Conservation (phyloP, 2,797 vertebrate genomes). For the Triplophysa bombifrons region DNA sequence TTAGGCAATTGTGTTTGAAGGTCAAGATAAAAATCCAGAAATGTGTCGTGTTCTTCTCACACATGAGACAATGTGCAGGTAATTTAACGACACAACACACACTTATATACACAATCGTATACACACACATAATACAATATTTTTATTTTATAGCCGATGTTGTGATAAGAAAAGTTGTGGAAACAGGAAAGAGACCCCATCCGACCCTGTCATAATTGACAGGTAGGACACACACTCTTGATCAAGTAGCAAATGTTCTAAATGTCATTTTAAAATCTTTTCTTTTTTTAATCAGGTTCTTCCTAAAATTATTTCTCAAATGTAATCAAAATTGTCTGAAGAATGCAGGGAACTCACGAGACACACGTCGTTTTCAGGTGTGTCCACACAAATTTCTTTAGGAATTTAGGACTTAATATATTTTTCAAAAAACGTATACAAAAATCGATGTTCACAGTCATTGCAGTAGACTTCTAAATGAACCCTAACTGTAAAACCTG, state of each 20-base stretch:
- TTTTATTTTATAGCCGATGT: slow-evolving; percentile 23
- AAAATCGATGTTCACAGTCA: background rate
- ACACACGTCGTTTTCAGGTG: slow-evolving; percentile 41
- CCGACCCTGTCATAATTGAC: slow-evolving; percentile 37
- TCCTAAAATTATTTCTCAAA: slow-evolving; percentile 40
- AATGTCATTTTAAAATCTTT: background rate
- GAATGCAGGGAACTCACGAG: slow-evolving; percentile 38
- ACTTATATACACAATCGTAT: background rate
- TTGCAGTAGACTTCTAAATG: background rate
- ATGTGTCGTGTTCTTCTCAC: slow-evolving; percentile 49
- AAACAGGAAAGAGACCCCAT: slow-evolving; percentile 45
- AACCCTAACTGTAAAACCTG: background rate
- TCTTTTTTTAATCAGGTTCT: slow-evolving; percentile 18
- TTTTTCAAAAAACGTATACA: background rate
- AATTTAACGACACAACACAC: background rate
- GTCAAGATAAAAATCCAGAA: slow-evolving; percentile 45
- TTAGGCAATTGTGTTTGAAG: slow-evolving; percentile 45
- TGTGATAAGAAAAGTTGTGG: slow-evolving; percentile 48
- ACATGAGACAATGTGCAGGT: slow-evolving; percentile 46
- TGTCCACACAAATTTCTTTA: background rate
- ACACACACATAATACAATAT: no score
- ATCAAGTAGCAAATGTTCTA: background rate
- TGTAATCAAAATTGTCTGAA: slow-evolving; percentile 48
- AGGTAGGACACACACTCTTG: slow-evolving; percentile 3
- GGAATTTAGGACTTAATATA: background rate